Base-by-base conservation (phyloP, 2,113 vertebrate species). In the Myotis brandtii region DNA sequence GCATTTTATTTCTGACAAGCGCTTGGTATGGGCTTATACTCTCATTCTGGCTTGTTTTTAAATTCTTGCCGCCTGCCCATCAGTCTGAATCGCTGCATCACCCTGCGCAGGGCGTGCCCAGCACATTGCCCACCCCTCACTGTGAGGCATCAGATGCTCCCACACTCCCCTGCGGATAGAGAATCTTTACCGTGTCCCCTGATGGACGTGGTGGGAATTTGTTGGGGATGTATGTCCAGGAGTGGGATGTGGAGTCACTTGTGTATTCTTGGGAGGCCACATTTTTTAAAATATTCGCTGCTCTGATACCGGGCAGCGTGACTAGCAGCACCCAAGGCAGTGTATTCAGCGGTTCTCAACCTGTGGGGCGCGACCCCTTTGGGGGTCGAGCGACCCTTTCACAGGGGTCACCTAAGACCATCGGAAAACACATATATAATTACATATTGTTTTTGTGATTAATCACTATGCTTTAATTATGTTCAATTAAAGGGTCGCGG, bases 41-140 rank as follows among this genome's bases (percentile, higher is more conserved):
- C 56, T 13, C 43, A 3, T 64, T 30, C 50, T 3, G 20, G 7
- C 11, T 17, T 2, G 1, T 46, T 14, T 27, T 85, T 43, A 27
- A 6, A 62, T 14, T 25, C 37, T 50, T 11, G 4, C 48, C 14
- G 4, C 40, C 20, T 3, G 20, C 3, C 6, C 27, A 0, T 0
- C 3, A 1, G 48, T 16, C 20, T 30, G 8, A 48, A 34, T 1
- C 4, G 27, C 85, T 30, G 25, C 34, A 1, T 0, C 2, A 3
- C n/a, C 5, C 75, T 9, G 23, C 25, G 0, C 0, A 0, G 25
- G 37, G 6, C 46, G 0, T 0, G 0, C 25, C 48, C 13, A 17
- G 20, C 10, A 10, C 13, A 7, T 0, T 2, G 13, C 34, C 23
- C 32, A 1, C 13, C 34, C 50, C 25, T 48, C 18, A 0, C 23